Base-by-base conservation (phyloP, 2,888 invertebrate species). In the Argyra leucocephala region DNA sequence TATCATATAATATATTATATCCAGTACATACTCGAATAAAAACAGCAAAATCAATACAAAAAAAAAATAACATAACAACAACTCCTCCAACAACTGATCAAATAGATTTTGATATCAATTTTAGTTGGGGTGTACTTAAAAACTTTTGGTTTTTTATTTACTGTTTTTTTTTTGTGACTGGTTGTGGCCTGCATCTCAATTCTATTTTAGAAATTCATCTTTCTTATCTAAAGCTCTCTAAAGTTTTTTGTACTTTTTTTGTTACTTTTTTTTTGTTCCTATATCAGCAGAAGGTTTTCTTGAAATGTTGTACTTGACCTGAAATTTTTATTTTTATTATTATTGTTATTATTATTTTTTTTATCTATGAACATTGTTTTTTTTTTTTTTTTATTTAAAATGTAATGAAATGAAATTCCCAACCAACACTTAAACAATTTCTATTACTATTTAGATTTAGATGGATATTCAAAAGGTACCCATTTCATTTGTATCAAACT, bases 1-100 rank as follows among this genome's bases (percentile, higher is more conserved):
- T 31, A 31, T 31, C 1, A 3, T 6, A 31, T 12, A 2, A 15
- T 18, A 31, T 31, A 31, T 31, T 4, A 3, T 6, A 31, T 12
- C 3, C 48, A 48, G n/a, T 48, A 18, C 48, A 18, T 48, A 48
- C 6, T 3, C 48, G 15, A 18, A n/a, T n/a, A n/a, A n/a, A n/a
- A n/a, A n/a, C n/a, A n/a, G n/a, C n/a, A n/a, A n/a, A n/a, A n/a
- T n/a, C n/a, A n/a, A n/a, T 48, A 37, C 48, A 48, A 48, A 48
- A 31, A 31, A 31, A 48, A 48, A 48, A 48, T 18, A 48, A 48
- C 9, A n/a, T n/a, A 48, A 48, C 12, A 15, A 48, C 4, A 48
- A 48, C 48, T 48, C 48, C 48, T 48, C 48, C 48, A 48, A 48
- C 48, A 48, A 48, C 48, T 48, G 48, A 48, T 48, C 48, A 48